Percentiles rank a stretch among this genome's conserved stretches.
Evolutionary conservation across 1,140 invertebrate species (phyloP).

Genomic region (Metopolophium dirhodum): DNA sequence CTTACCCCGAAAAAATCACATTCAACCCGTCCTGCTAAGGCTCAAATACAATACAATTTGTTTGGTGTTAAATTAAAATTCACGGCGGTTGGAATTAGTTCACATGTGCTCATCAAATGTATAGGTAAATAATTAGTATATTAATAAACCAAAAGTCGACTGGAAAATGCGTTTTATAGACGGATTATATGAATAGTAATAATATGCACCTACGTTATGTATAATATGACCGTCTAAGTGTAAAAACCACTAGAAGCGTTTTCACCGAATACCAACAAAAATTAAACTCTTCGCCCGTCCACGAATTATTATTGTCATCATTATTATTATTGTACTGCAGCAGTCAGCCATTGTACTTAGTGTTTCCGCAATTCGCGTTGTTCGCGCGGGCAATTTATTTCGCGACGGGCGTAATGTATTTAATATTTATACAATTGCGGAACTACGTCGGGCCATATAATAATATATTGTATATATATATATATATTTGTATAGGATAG

Average conservation of each 20-base stretch:
- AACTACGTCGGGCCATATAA: not conserved
- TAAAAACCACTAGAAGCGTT: not conserved
- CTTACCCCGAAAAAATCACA: not conserved
- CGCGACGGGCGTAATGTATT: not conserved
- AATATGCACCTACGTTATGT: not conserved
- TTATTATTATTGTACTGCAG: not conserved
- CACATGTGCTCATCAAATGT: not conserved
- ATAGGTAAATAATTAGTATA: not conserved
- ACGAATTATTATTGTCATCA: not conserved
- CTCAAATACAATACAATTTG: not conserved
- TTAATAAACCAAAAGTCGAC: not conserved
- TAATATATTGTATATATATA: not conserved
- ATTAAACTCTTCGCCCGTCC: not conserved
- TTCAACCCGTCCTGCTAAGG: not conserved
- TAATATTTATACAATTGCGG: slow-evolving; percentile 27
- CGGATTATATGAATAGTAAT: too few relatives aligned
- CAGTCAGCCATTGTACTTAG: not conserved
- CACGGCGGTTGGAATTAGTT: not conserved
- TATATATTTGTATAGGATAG: not conserved
- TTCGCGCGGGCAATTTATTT: not conserved
- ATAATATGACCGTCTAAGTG: not conserved
- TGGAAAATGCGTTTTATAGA: not conserved
- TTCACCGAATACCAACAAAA: not conserved
- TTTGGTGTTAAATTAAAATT: not conserved
- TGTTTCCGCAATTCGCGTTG: not conserved